phyloP scores from a whole-genome alignment of 2,888 invertebrate species.

The Nephrocerus scutellatus region DNA sequence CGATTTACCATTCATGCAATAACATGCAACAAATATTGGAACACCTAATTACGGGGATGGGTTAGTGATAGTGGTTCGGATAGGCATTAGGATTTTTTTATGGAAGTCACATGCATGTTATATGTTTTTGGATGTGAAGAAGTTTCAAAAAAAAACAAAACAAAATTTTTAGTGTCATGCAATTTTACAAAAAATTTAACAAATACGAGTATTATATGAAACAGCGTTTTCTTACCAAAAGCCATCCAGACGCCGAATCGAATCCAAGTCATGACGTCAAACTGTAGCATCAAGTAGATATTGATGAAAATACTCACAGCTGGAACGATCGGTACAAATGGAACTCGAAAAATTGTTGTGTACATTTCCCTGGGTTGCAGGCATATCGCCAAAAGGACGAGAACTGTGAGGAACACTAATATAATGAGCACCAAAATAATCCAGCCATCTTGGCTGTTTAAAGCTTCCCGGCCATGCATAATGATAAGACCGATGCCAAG shows the following conservation, averaged over 20 bases:
- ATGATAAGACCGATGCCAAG: constrained; percentile 36
- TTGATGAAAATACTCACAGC: constrained; percentile 76
- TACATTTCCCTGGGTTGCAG: constrained; percentile 38
- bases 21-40: constrained; percentile 39
- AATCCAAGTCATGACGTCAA: constrained; percentile 74
- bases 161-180: neutral
- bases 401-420: constrained; percentile 27
- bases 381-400: constrained; percentile 35
- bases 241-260: constrained; percentile 74
- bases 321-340: constrained; percentile 75
- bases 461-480: constrained; percentile 33
- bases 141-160: neutral
- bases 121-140: neutral
- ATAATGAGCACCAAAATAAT: constrained; percentile 29
- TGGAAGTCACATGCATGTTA: constrained; percentile 2
- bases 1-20: constrained; percentile 35
- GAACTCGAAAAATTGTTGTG: constrained; percentile 57
- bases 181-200: neutral
- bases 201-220: constrained; percentile 1
- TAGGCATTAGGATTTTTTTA: too few species aligned
- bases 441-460: constrained; percentile 33
- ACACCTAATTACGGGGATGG: constrained; percentile 29
- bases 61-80: too few species aligned
- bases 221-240: constrained; percentile 55
- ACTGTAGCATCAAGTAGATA: constrained; percentile 75